Base-by-base conservation (phyloP, 92 coral and sea anemone species). In the Heteractis magnifica region DNA sequence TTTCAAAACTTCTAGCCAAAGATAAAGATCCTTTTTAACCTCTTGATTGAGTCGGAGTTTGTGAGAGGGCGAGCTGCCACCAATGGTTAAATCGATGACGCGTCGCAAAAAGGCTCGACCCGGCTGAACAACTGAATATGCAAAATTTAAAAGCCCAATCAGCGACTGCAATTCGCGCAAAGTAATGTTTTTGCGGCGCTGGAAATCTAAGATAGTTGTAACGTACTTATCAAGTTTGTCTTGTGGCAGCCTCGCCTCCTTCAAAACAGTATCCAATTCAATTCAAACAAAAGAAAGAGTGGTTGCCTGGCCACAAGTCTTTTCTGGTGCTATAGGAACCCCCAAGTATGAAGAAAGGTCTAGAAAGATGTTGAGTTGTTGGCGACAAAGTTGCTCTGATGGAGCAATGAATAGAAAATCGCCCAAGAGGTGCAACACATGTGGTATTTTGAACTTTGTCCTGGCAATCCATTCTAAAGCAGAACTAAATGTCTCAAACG, bases 201-300 rank as follows among this genome's bases (percentile, higher is more conserved):
- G 74, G 8, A 85, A 85, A 6, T 72, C 50, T 0, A 80, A 21
- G 0, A 91, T 78, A 4, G 59, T 18, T 4, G 70, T 18, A 7
- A 52, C 51, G 53, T 90, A 90, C 70, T 82, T 89, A 3, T 78
- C 51, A 23, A 84, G 19, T 78, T 92, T 92, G 4, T 86, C 95
- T 10, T 58, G 53, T 13, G 95, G 95, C 52, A 92, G 56, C 11
- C 91, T 79, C 41, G 91, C 93, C 55, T 92, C 91, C 65, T 59
- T 19, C 49, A 44, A 51, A 21, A 89, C 26, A 4, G 92, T 49
- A 73, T 92, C 93, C 3, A 92, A 10, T 60, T 60, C 68, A 60
- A 60, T 60, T 0, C 68, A 3, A 2, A 60, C 68, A 60, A 60
- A 60, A 5, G 68, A 60, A 60, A 60, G 68, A 16, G 68, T 60